Base-by-base conservation (phyloP, 2,113 vertebrate species). In the Mustela nigripes region DNA sequence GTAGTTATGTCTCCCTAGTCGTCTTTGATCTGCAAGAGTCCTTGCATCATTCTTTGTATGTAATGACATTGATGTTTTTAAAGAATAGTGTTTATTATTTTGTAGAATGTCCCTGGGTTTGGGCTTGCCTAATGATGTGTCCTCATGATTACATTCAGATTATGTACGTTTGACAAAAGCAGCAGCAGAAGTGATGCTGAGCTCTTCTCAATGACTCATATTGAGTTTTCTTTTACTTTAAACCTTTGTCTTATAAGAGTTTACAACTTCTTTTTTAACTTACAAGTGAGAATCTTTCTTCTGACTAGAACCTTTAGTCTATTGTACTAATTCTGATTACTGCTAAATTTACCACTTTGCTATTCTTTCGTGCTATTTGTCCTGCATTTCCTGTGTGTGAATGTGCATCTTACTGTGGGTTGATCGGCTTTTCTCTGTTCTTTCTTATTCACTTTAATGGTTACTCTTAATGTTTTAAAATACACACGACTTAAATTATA, bases 391-490 rank as follows among this genome's bases (percentile, higher is more conserved):
- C 60, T 69, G 1, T 84, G 28, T 83, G 53, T 24, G 71, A 11
- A 7, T 24, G 71, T 78, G 74, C 14, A 18, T 2, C 48, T 83
- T 91, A 88, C 87, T 89, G 94, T 9, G 10, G 22, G 10, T 60
- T 95, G 33, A 45, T 80, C 12, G 14, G 9, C 0, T 65, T 87
- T 88, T 81, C 21, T 73, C 19, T 67, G 0, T 56, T 88, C 18
- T 83, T 93, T 90, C 45, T 69, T 76, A 86, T 50, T 90, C 10
- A 53, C 39, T 80, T 89, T 82, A 95, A 50, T 92, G 80, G 2
- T 69, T 79, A 71, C 11, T 91, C 33, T 63, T 90, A 85, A n/a
- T 15, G 79, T 88, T 88, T 89, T 73, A 85, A 89, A 91, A 74
- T 81, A 71, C 4, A 73, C 31, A 65, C 48, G 60, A 58, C 62